Percentiles rank a stretch among this genome's conserved stretches.
Conservation (phyloP, 37 sponge, comb jelly and placozoan species). For the Amphimedon queenslandica region DNA sequence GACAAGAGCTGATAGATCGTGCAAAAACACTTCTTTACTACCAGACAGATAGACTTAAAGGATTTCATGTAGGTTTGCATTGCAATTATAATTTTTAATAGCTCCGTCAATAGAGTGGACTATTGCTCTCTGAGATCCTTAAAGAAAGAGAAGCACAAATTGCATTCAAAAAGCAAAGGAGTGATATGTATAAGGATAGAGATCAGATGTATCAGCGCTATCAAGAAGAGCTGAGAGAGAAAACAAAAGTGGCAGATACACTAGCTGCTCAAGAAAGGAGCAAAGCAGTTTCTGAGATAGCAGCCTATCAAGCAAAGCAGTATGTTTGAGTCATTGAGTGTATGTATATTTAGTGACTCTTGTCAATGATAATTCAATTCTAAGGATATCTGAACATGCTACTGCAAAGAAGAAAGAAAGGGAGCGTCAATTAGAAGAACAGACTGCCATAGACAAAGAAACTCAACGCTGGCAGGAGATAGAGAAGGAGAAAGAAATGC, state of each 20-base stretch:
- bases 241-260: slow-evolving; percentile 31
- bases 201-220: slow-evolving; percentile 38
- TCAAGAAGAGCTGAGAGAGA: slow-evolving; percentile 48
- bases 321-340: slow-evolving; percentile 3
- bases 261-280: slow-evolving; percentile 29
- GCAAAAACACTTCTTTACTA: slow-evolving; percentile 80
- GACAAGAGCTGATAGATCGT: slow-evolving; percentile 76
- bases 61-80: slow-evolving; percentile 68
- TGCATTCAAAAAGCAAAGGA: slow-evolving; percentile 53
- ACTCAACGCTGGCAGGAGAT: slow-evolving; percentile 15
- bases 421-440: neutral
- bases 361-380: too few relatives aligned
- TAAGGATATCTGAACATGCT: neutral
- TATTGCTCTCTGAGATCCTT: slow-evolving; percentile 76
- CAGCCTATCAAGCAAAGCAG: slow-evolving; percentile 61
- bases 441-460: neutral
- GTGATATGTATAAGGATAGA: slow-evolving; percentile 27
- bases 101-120: slow-evolving; percentile 48
- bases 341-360: neutral
- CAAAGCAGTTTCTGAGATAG: slow-evolving; percentile 3
- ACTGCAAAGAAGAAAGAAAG: neutral
- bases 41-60: slow-evolving; percentile 85
- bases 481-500: slow-evolving; percentile 30
- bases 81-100: neutral
- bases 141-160: slow-evolving; percentile 82